Base-by-base conservation (phyloP, 2,888 invertebrate species). In the Cosmia trapezina region DNA sequence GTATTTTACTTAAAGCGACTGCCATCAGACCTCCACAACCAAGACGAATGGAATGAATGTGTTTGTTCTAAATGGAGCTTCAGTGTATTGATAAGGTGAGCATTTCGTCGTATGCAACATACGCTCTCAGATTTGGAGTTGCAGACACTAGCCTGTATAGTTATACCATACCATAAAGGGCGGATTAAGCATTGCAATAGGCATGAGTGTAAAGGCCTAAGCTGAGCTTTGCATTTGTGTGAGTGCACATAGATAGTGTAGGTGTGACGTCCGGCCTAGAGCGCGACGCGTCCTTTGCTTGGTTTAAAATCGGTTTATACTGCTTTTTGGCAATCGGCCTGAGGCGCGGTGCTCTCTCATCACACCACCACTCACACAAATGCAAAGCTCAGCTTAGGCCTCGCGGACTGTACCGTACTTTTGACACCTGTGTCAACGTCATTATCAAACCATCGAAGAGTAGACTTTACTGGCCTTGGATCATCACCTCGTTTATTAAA, bases 341-440 rank as follows among this genome's bases (percentile, higher is more conserved):
- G n/a, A n/a, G n/a, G n/a, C n/a, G n/a, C n/a, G n/a, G n/a, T n/a
- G n/a, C n/a, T n/a, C n/a, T n/a, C n/a, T n/a, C n/a, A n/a, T n/a
- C n/a, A n/a, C n/a, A n/a, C n/a, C n/a, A n/a, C n/a, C n/a, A n/a
- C n/a, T n/a, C n/a, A n/a, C n/a, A n/a, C n/a, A n/a, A n/a, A n/a
- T n/a, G n/a, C n/a, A n/a, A n/a, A n/a, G n/a, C n/a, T n/a, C n/a
- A n/a, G n/a, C n/a, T n/a, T n/a, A n/a, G n/a, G n/a, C n/a, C n/a
- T n/a, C n/a, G n/a, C n/a, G n/a, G n/a, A n/a, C n/a, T n/a, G n/a
- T 41, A 8, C 22, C 17, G 17, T 47, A 7, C n/a, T 28, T 45
- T 33, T 41, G 74, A 41, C 17, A 61, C 19, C n/a, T 12, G 14
- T 74, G 28, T 54, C 37, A 41, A 53, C 41, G n/a, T 17, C 45